Base-by-base conservation (phyloP, 2,113 vertebrate species). In the Neogale vison region DNA sequence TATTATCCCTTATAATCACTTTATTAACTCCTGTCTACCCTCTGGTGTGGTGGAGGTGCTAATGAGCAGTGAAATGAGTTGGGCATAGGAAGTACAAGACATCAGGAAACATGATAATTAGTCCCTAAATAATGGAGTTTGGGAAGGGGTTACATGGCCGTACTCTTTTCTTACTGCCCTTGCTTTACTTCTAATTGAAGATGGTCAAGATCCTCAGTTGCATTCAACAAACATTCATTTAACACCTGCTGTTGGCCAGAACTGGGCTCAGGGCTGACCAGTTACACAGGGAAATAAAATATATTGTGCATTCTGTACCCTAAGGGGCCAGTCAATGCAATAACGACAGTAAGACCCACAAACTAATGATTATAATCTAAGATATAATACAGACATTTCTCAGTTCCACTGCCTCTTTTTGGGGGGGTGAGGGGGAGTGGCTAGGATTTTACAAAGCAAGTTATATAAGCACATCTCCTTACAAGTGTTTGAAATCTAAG, bases 11-110 rank as follows among this genome's bases (percentile, higher is more conserved):
- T 65, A 65, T 91, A 82, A 90, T 93, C 52, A 55, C 95, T 96
- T 61, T 89, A 65, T 93, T 95, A 97, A 65, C 83, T 97, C 61
- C 61, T 86, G 23, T 65, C 89, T 86, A 79, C 92, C 82, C 84
- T 82, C 93, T 96, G 77, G 67, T 77, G 69, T 81, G n/a, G 59
- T 74, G 21, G 61, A 97, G 87, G 94, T 97, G 93, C 83, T 97
- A 98, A 98, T 86, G 89, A 96, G 93, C 72, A 80, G 79, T 69
- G 89, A 96, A 87, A 86, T 85, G 96, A 96, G 74, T 71, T 93
- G 93, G 92, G 45, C 26, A 17, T 24, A 63, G 79, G 45, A 96
- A 88, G 47, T 69, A 89, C 10, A 34, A 88, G 39, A n/a, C 83
- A 92, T 59, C n/a, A 1, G 71, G 79, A 87, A 96, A 63, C 67